Conservation (phyloP, 2,888 invertebrate species). For the Hyposoter didymator region DNA sequence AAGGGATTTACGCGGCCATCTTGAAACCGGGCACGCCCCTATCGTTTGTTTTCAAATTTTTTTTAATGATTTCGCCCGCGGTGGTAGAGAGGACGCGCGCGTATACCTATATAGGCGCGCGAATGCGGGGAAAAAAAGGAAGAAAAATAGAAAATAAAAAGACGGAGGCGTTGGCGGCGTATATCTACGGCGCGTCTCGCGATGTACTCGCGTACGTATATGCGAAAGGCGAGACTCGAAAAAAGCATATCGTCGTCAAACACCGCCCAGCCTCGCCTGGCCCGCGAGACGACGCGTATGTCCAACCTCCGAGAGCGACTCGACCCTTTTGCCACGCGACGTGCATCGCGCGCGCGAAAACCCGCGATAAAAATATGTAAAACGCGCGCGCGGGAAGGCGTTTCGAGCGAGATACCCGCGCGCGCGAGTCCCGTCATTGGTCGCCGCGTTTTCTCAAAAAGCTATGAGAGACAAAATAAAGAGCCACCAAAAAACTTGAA, state of each 20-base stretch:
- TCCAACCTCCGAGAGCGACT: conserved; percentile 6
- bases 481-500: no score
- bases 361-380: neutral
- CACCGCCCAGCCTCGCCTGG: conserved; percentile 5
- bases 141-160: neutral
- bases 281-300: neutral
- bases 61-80: conserved; percentile 79
- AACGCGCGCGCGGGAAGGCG: conserved; percentile 27
- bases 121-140: neutral
- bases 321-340: no score
- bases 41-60: conserved; percentile 82
- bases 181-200: no score
- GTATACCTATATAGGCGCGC: no score
- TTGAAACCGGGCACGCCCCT: conserved; percentile 83
- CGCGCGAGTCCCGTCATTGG: no score
- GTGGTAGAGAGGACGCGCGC: no score
- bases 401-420: neutral
- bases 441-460: no score
- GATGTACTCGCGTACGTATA: no score
- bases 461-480: no score
- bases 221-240: neutral
- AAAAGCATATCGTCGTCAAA: neutral
- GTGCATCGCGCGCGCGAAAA: neutral
- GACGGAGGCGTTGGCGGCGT: no score
- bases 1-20: conserved; percentile 80